Conservation (phyloP, 2,888 invertebrate genomes). For the Rotaria magnacalcarata region DNA sequence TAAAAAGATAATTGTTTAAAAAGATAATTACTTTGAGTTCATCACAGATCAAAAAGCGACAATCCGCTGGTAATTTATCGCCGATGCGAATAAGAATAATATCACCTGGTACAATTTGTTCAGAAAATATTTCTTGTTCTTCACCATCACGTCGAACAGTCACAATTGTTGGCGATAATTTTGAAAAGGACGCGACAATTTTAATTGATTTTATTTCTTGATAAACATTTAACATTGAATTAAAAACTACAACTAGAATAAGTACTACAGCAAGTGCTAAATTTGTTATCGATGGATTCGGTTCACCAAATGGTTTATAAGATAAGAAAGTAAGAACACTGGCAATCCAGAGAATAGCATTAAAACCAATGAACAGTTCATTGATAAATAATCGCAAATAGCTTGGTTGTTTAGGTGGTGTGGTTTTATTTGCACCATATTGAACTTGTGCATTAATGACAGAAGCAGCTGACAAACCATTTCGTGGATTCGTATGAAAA, state of each 20-base stretch:
- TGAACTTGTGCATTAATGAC: too few species aligned
- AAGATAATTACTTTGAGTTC: not conserved
- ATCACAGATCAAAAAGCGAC: slow-evolving; percentile 66
- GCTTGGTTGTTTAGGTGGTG: not conserved
- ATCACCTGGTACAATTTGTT: slow-evolving; percentile 27
- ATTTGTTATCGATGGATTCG: slow-evolving; percentile 24
- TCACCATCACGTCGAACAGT: slow-evolving; percentile 40
- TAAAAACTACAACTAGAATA: slow-evolving; percentile 23
- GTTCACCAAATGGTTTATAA: slow-evolving; percentile 31
- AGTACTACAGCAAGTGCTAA: slow-evolving; percentile 38
- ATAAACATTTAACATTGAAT: slow-evolving; percentile 38
- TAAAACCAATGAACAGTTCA: not conserved
- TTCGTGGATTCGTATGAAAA: too few species aligned
- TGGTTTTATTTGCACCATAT: not conserved
- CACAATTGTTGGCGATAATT: slow-evolving; percentile 36
- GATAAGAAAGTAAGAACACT: not conserved
- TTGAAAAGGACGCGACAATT: slow-evolving; percentile 5
- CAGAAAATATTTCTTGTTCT: slow-evolving; percentile 36
- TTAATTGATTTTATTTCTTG: slow-evolving; percentile 44
- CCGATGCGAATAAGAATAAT: slow-evolving; percentile 5
- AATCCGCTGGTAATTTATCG: slow-evolving; percentile 50
- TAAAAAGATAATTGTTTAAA: too few species aligned
- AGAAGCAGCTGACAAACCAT: too few species aligned
- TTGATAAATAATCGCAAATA: not conserved
- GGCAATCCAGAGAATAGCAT: slow-evolving; percentile 5